A percentile compares a stretch with the other conserved stretches of the same genome.
phyloP scores from a whole-genome alignment of 2,113 vertebrate genomes.

The Brachypodius melanocephalos region DNA sequence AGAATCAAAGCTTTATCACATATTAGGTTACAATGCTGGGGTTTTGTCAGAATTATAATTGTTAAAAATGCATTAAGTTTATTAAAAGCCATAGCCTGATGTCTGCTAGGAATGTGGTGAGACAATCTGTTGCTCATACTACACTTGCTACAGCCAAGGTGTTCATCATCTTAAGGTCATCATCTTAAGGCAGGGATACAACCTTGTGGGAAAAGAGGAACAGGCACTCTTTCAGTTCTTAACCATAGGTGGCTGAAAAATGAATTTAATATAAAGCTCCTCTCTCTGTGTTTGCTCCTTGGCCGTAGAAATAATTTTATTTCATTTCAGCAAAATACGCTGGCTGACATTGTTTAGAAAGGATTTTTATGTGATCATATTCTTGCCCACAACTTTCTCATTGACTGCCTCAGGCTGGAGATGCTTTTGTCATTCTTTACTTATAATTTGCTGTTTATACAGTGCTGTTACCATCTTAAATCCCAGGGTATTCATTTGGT shows the following conservation, averaged over 20 bases:
- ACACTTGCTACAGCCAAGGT: neutral
- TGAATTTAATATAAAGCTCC: neutral
- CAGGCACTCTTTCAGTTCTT: neutral
- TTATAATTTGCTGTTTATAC: conserved; percentile 31
- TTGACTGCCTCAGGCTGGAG: neutral
- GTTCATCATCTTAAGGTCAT: neutral
- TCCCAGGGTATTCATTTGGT: neutral
- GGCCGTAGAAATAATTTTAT: neutral
- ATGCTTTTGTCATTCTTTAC: conserved; percentile 26
- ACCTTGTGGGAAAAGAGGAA: neutral
- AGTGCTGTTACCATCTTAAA: neutral
- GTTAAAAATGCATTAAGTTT: neutral
- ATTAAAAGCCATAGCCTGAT: neutral
- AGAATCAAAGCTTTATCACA: neutral
- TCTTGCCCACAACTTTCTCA: neutral
- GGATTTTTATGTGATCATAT: neutral
- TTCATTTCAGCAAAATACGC: neutral
- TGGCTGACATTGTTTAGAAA: neutral
- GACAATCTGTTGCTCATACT: neutral
- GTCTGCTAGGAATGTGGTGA: neutral
- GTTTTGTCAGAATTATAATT: neutral
- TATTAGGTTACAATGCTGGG: neutral
- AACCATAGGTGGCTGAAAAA: neutral
- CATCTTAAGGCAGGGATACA: neutral
- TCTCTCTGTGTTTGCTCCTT: neutral